Evolutionary conservation across 2,113 vertebrate genomes (phyloP), one percentile per base, ranked within the genome.

Genomic region (Todiramphus saurophagus): DNA sequence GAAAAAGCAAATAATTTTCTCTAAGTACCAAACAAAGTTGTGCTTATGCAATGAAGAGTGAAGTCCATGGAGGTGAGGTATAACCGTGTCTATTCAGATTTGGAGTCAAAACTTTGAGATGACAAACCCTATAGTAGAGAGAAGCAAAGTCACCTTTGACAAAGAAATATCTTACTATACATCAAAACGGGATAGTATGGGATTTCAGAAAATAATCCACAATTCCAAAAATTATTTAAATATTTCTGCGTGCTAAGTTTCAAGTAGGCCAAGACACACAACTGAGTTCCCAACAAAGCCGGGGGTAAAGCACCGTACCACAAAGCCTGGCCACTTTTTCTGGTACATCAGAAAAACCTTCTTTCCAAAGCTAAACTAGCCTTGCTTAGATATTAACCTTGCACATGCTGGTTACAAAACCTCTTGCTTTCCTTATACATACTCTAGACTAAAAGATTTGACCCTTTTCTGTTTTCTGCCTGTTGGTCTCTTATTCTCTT

Each of bases 401-500:
- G 33, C 60, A 10, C 2, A 1, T 43, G 10, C 9, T 43, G 76
- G 11, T 62, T 58, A 77, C 33, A 69, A 83, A 76, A 90, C 13
- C 13, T 66, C 21, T 85, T 79, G 13, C 10, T 87, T 81, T 73
- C 48, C 23, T 81, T 64, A 10, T 55, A 30, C 17, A 59, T 84
- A 90, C 31, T 69, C 50, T 53, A 48, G 37, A 51, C 24, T 37
- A 66, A 67, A 33, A 56, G 58, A 60, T 78, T 87, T 59, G 31
- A 53, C 41, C 17, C 18, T 95, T 93, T 94, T 83, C 44, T 83
- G 3, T 43, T 76, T 94, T 66, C 56, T 89, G 18, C 44, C 41
- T 67, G 27, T 55, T 53, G 31, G 33, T 66, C 59, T 41, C 15
- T 82, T 48, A 20, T 14, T 66, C 51, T 33, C 37, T 44, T 25